These are phyloP conservation scores for Monopterus albus DNA, from an alignment of 2,113 vertebrate species.

Conservation along the genomic window DNA sequence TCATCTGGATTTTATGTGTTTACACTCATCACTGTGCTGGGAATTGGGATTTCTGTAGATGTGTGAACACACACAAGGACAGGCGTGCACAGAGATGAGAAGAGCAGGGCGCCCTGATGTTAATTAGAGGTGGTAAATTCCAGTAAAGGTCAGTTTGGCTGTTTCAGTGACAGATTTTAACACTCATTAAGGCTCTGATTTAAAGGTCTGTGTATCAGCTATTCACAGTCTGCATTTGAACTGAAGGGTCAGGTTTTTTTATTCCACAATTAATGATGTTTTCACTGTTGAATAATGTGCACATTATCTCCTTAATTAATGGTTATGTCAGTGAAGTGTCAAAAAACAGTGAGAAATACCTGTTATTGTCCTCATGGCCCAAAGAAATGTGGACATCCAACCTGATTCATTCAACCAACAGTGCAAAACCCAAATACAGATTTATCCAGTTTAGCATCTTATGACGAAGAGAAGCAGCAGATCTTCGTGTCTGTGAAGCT, in stretches of 20 bases:
- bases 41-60: conserved; percentile 41
- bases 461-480: too few species aligned
- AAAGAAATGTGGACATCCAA: too few species aligned
- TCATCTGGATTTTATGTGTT: conserved; percentile 62
- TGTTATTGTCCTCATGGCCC: too few species aligned
- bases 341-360: neutral
- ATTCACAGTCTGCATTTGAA: neutral
- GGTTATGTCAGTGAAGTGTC: neutral
- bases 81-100: conserved; percentile 11
- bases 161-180: conserved; percentile 41
- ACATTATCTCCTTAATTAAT: neutral
- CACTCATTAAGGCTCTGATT: conserved; percentile 23
- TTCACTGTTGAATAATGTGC: neutral
- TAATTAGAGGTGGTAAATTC: conserved; percentile 49
- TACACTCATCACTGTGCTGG: conserved; percentile 57
- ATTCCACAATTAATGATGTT: too few species aligned
- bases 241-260: too few species aligned
- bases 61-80: neutral
- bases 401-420: too few species aligned
- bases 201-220: neutral
- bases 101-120: conserved; percentile 11
- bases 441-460: too few species aligned
- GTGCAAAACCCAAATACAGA: too few species aligned
- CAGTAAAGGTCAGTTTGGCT: conserved; percentile 48
- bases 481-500: too few species aligned